Base-by-base conservation (phyloP, 2,888 invertebrate species). In the Drosophila gaucha region DNA sequence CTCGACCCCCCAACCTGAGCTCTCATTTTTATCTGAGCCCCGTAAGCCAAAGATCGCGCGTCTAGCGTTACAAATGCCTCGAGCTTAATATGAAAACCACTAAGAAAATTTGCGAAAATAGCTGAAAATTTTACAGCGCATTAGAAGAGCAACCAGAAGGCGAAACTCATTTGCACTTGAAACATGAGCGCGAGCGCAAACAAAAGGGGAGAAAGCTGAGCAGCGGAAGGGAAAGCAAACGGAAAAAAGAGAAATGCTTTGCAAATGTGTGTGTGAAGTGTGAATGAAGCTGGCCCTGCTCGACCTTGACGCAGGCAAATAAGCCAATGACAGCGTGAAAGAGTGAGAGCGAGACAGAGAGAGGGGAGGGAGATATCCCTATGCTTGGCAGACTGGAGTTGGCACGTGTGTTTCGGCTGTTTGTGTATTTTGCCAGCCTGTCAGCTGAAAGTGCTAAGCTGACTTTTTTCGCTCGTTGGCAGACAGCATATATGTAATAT, bases 51-150 rank as follows among this genome's bases (percentile, higher is more conserved):
- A 78, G 78, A 77, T 77, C 76, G 71, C 62, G 69, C 64, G 56
- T 74, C 82, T 78, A 75, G 62, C 70, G 50, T 78, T 74, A 78
- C 78, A 78, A 66, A 72, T 67, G 59, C 74, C 63, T 70, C 41
- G 59, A 69, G 83, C 74, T 88, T 82, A 77, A 79, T 79, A 82
- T 80, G 67, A 69, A 84, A 84, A 88, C 75, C 84, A 80, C 84
- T 88, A 86, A 86, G 80, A 73, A 86, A 85, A 80, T 86, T 88
- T 86, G 73, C 71, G 41, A 54, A 78, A 83, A 86, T 73, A 74
- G 74, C 73, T 86, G 69, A 73, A n/a, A 75, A 75, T 75, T 67
- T 67, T 64, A 67, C 60, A 66, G 43, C 54, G 68, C 64, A 73
- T 66, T 71, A 65, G 68, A 43, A 50, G 28, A 49, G 59, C 35